Conservation (phyloP, 2,113 vertebrate genomes). For the Pycnonotus jocosus region DNA sequence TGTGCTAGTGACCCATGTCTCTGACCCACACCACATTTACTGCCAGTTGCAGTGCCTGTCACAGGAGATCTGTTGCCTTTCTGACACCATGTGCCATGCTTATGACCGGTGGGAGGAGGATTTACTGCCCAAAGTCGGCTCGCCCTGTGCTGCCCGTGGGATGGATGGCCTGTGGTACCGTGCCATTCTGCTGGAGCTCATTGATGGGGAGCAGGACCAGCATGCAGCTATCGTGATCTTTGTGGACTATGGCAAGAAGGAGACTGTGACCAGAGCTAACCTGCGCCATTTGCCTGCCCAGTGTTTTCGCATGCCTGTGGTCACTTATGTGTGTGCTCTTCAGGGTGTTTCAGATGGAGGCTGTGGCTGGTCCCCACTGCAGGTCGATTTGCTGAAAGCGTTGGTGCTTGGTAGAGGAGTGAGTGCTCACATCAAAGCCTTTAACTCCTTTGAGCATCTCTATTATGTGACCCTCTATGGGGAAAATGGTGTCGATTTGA, state of each 20-base stretch:
- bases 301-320: slow-evolving; percentile 88
- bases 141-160: slow-evolving; percentile 83
- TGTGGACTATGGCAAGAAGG: slow-evolving; percentile 87
- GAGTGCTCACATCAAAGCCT: slow-evolving; percentile 83
- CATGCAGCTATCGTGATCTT: slow-evolving; percentile 81
- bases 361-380: slow-evolving; percentile 76
- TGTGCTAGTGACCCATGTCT: slow-evolving; percentile 84
- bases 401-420: slow-evolving; percentile 78
- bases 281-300: slow-evolving; percentile 76
- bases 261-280: slow-evolving; percentile 74
- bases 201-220: slow-evolving; percentile 20
- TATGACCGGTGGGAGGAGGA: slow-evolving; percentile 53
- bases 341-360: slow-evolving; percentile 80
- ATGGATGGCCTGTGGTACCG: slow-evolving; percentile 87
- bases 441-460: slow-evolving; percentile 82
- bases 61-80: slow-evolving; percentile 80
- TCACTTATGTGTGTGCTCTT: slow-evolving; percentile 87
- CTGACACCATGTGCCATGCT: slow-evolving; percentile 73
- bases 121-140: slow-evolving; percentile 73
- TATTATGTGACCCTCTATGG: slow-evolving; percentile 85
- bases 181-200: slow-evolving; percentile 81
- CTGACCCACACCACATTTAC: slow-evolving; percentile 80
- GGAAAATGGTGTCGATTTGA: slow-evolving; percentile 80
- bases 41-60: slow-evolving; percentile 88
- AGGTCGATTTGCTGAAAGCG: slow-evolving; percentile 72